These are phyloP conservation scores for Pheosia tremula DNA, from an alignment of 2,888 invertebrate genomes.

Conservation along the genomic window DNA sequence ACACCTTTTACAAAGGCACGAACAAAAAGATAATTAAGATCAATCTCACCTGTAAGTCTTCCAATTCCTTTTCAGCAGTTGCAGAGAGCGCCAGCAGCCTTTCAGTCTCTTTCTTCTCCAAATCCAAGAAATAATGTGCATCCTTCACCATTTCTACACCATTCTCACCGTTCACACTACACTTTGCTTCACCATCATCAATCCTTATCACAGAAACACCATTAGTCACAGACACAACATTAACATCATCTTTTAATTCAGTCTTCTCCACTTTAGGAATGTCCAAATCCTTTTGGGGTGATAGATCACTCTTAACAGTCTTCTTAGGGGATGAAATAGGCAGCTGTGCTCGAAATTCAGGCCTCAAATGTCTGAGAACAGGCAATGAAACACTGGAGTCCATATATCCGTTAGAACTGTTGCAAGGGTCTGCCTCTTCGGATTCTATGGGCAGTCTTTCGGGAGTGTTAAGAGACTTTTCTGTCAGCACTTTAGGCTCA, in stretches of 20 bases:
- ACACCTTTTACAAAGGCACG: too few relatives aligned
- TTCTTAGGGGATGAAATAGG: constrained; percentile 87
- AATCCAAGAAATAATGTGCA: constrained; percentile 90
- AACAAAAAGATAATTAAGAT: constrained; percentile 1
- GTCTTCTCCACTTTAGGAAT: constrained; percentile 55
- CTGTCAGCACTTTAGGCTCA: constrained; percentile 67
- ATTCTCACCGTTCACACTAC: constrained; percentile 52
- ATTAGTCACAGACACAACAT: constrained; percentile 58
- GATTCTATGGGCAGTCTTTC: constrained; percentile 66
- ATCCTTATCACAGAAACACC: constrained; percentile 68
- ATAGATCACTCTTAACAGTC: constrained; percentile 61
- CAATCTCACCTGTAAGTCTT: constrained; percentile 72
- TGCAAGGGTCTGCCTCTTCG: constrained; percentile 50
- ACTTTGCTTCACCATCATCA: constrained; percentile 51
- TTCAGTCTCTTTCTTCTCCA: constrained; percentile 90
- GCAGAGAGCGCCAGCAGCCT: constrained; percentile 88
- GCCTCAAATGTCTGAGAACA: constrained; percentile 92
- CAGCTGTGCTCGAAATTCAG: constrained; percentile 94
- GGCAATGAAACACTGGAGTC: constrained; percentile 83
- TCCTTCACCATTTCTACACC: constrained; percentile 83
- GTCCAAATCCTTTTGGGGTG: constrained; percentile 64
- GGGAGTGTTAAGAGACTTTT: constrained; percentile 70
- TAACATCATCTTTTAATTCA: constrained; percentile 43
- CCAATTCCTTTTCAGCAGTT: constrained; percentile 88
- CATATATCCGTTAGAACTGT: constrained; percentile 63